A percentile compares a stretch with the other conserved stretches of the same genome.
These are phyloP conservation scores for Ostrea denselamellosa DNA, from an alignment of 1,140 invertebrate genomes.

Conservation along the genomic window DNA sequence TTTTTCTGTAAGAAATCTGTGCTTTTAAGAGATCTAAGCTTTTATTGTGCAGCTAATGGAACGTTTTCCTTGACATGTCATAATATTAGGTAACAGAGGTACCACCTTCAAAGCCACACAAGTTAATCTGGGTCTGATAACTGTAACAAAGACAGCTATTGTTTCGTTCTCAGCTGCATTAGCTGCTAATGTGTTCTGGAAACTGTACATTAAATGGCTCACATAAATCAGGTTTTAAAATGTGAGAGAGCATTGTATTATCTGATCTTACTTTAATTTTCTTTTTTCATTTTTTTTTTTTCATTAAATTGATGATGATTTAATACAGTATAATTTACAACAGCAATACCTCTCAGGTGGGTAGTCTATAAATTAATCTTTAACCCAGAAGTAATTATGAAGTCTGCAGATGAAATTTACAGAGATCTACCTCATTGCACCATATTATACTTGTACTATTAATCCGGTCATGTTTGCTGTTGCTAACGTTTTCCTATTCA, in stretches of 20 bases:
- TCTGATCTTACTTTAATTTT: background rate
- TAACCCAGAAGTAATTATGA: too few relatives aligned
- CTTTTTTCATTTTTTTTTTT: background rate
- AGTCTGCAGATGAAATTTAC: too few relatives aligned
- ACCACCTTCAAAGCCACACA: background rate
- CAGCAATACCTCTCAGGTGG: too few relatives aligned
- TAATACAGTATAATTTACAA: background rate
- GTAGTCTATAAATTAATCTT: too few relatives aligned
- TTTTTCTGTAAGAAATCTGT: background rate
- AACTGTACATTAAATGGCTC: background rate
- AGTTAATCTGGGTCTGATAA: conserved; percentile 6
- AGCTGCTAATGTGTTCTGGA: background rate
- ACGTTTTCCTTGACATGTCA: background rate
- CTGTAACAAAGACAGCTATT: background rate
- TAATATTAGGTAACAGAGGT: background rate
- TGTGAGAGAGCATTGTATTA: background rate
- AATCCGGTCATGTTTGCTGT: too few relatives aligned
- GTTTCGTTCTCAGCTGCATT: background rate
- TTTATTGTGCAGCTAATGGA: background rate
- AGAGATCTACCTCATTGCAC: too few relatives aligned
- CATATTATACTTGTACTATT: too few relatives aligned
- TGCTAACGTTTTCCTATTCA: too few relatives aligned
- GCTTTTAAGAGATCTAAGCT: background rate
- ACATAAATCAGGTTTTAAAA: background rate
- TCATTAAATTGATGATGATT: background rate